Percentiles rank a stretch among this genome's conserved stretches.
phyloP scores from a whole-genome alignment of 1,140 invertebrate genomes.

The Hypothenemus hampei region DNA sequence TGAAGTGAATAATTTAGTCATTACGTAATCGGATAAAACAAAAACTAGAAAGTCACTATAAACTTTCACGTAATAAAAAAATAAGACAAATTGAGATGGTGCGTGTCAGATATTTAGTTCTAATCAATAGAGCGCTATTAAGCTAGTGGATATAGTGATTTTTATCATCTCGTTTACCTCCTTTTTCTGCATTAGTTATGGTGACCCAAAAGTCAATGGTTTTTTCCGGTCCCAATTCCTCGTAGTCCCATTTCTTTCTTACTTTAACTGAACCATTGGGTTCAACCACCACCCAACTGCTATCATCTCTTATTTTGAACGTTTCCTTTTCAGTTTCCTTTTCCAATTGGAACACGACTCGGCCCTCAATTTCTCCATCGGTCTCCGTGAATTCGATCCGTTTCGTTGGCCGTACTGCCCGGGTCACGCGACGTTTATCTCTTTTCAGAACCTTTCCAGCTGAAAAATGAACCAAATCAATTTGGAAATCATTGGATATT shows the following conservation, averaged over 20 bases:
- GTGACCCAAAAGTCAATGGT: conserved; percentile 96
- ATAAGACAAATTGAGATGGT: no score
- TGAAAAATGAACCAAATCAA: no score
- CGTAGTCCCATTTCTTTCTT: conserved; percentile 96
- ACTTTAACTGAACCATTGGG: conserved; percentile 86
- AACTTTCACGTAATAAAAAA: no score
- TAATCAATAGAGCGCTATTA: no score
- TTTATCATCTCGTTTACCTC: conserved; percentile 63
- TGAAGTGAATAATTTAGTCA: no score
- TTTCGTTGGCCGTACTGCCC: conserved; percentile 86
- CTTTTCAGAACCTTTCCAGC: conserved; percentile 51
- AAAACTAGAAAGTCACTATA: no score
- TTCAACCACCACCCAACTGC: conserved; percentile 90
- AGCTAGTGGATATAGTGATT: no score
- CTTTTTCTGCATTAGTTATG: conserved; percentile 81
- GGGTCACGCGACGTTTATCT: conserved; percentile 74
- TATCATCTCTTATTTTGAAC: conserved; percentile 89
- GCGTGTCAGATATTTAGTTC: no score
- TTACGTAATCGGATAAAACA: no score
- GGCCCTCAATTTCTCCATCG: conserved; percentile 81
- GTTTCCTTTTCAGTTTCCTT: conserved; percentile 89
- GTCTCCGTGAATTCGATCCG: conserved; percentile 87
- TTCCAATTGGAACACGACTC: conserved; percentile 83
- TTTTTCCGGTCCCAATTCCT: conserved; percentile 91
- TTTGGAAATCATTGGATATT: conserved; percentile 2